These are phyloP conservation scores for Rhagologus leucostigma DNA, from an alignment of 2,113 vertebrate species.

Conservation along the genomic window DNA sequence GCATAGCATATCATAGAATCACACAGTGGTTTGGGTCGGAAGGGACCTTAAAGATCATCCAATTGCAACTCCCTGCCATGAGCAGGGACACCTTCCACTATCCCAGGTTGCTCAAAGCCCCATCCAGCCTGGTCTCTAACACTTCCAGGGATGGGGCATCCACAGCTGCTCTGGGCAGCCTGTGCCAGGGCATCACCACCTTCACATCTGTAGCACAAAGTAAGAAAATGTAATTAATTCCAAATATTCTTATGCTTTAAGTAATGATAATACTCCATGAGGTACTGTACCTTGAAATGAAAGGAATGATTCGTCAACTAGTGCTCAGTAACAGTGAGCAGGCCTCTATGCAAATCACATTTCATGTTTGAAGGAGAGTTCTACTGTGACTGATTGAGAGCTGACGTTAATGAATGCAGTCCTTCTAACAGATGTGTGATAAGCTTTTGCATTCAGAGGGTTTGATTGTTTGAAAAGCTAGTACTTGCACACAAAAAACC, in stretches of 20 bases:
- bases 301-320: not conserved
- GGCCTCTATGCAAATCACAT: not conserved
- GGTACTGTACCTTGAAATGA: not conserved
- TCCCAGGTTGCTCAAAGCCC: not conserved
- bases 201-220: not conserved
- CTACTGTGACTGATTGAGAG: slow-evolving; percentile 13
- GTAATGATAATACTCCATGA: not conserved
- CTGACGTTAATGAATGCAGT: slow-evolving; percentile 26
- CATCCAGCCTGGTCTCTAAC: not conserved
- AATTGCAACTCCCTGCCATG: not conserved
- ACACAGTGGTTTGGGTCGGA: not conserved
- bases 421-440: not conserved
- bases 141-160: not conserved
- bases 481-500: not conserved
- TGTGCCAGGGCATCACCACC: not conserved
- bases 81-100: not conserved
- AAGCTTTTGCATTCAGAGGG: slow-evolving; percentile 8
- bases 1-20: not conserved
- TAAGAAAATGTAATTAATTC: not conserved
- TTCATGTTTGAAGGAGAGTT: not conserved
- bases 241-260: not conserved
- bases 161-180: not conserved
- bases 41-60: not conserved
- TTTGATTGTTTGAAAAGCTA: slow-evolving; percentile 16
- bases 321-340: not conserved